A percentile compares a stretch with the other conserved stretches of the same genome.
Evolutionary conservation across 2,797 vertebrate genomes (phyloP).

Genomic region (Phataginus tetradactyla): DNA sequence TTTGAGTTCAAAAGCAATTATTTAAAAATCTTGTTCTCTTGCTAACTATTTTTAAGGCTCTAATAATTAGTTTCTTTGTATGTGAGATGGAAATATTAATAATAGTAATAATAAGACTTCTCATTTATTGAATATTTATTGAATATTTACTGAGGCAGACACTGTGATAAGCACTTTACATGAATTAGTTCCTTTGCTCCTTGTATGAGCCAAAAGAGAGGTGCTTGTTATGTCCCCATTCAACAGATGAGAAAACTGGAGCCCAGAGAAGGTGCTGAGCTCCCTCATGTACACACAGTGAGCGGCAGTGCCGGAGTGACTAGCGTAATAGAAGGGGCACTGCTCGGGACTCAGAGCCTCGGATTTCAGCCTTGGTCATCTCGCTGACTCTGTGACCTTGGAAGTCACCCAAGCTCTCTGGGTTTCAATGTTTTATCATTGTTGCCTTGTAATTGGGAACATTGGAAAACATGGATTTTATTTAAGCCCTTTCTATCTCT

Average conservation of each 20-base stretch:
- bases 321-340: neutral
- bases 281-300: neutral
- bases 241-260: neutral
- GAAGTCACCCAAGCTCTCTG: neutral
- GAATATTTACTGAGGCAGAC: neutral
- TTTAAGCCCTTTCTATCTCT: neutral
- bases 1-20: constrained; percentile 19
- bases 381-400: neutral
- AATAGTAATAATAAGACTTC: neutral
- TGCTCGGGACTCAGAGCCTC: neutral
- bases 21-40: neutral
- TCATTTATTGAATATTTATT: neutral
- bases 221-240: neutral
- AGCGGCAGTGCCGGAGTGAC: neutral
- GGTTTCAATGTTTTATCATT: neutral
- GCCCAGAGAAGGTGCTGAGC: neutral
- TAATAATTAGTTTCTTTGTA: neutral
- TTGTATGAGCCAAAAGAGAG: neutral
- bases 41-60: neutral
- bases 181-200: neutral
- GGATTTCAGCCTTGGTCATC: neutral
- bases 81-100: neutral
- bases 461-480: neutral
- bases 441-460: constrained; percentile 25
- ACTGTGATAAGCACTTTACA: neutral